A percentile compares a stretch with the other conserved stretches of the same genome.
Conservation (phyloP, 2,113 vertebrate genomes). For the Chrysochloris asiatica region DNA sequence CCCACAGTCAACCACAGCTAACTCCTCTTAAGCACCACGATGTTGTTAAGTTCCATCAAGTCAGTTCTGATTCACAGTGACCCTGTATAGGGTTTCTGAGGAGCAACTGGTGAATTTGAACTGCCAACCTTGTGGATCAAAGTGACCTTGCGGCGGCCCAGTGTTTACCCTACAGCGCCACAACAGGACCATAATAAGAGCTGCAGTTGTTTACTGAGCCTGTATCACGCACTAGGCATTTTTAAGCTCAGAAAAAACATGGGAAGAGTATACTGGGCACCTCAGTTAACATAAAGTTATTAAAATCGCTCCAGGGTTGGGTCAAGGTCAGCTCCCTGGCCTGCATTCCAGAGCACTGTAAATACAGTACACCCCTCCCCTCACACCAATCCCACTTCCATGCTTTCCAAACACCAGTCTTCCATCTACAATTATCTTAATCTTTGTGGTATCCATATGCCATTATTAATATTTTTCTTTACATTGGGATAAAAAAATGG, state of each 20-base stretch:
- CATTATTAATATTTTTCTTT: neutral
- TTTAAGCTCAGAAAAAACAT: neutral
- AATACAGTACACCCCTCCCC: neutral
- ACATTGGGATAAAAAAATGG: neutral
- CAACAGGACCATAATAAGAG: neutral
- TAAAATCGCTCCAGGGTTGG: neutral
- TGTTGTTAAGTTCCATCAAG: too few species aligned
- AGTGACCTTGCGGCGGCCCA: too few species aligned
- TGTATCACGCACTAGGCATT: neutral
- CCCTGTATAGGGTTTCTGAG: too few species aligned
- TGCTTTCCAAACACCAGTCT: neutral
- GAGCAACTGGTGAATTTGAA: too few species aligned
- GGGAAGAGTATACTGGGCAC: neutral
- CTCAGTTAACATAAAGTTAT: neutral
- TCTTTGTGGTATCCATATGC: rapidly evolving
- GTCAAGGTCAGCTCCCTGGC: neutral
- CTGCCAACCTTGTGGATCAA: too few species aligned
- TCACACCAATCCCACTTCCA: neutral
- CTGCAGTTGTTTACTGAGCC: neutral
- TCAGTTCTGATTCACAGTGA: too few species aligned
- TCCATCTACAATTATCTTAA: rapidly evolving
- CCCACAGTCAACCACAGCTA: neutral
- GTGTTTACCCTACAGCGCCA: too few species aligned
- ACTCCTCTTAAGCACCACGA: neutral
- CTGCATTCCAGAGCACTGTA: neutral